These are phyloP conservation scores for Conopomorpha cramerella DNA, from an alignment of 1,140 invertebrate genomes.

Conservation along the genomic window DNA sequence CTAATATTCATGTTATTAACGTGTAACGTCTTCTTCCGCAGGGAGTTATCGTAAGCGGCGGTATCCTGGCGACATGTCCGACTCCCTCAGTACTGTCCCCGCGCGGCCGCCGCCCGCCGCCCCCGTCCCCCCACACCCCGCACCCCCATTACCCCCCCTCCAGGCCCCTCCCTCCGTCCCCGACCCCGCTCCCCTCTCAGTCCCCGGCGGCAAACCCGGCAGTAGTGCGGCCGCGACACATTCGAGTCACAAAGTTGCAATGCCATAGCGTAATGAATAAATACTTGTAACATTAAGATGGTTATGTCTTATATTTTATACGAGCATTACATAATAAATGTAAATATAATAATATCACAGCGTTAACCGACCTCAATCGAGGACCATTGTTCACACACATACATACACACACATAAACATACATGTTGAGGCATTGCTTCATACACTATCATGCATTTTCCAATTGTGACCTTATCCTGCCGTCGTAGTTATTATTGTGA, in stretches of 20 bases:
- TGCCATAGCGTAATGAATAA: constrained; percentile 39
- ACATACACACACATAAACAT: no score
- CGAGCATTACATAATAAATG: constrained; percentile 37
- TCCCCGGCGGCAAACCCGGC: background rate
- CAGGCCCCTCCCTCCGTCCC: no score
- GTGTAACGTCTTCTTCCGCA: no score
- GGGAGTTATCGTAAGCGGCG: constrained; percentile 8
- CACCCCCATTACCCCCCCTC: background rate
- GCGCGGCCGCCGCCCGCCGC: constrained; percentile 2
- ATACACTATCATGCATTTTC: no score
- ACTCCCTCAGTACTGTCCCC: no score
- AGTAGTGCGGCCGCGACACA: constrained; percentile 16
- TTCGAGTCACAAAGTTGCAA: constrained; percentile 41
- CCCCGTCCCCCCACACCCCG: background rate
- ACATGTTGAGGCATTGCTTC: no score
- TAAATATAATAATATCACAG: constrained; percentile 12
- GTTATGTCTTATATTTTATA: constrained; percentile 31
- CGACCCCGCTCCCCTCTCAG: background rate
- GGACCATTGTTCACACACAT: no score
- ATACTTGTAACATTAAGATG: constrained; percentile 28
- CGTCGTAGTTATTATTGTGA: no score
- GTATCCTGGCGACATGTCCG: no score
- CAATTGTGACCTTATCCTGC: no score
- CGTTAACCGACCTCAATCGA: background rate
- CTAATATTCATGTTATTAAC: no score